These are phyloP conservation scores for Diachrysia chrysitis DNA, from an alignment of 2,888 invertebrate genomes.

Conservation along the genomic window DNA sequence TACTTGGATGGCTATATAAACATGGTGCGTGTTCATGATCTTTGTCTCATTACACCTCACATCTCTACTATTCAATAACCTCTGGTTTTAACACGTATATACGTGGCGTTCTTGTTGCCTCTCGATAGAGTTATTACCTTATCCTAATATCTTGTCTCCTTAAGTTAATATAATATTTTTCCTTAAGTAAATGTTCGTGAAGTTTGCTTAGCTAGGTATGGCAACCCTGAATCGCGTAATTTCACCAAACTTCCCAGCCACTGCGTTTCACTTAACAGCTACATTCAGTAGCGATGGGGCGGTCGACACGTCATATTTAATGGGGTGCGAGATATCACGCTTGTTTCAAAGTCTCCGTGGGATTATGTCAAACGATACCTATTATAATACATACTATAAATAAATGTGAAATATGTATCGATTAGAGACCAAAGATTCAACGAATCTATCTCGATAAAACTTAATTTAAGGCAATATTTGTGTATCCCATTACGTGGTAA, in stretches of 20 bases:
- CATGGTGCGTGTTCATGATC: too few species aligned
- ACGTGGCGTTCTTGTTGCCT: too few species aligned
- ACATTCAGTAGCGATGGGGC: slow-evolving; percentile 7
- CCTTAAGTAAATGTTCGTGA: background rate
- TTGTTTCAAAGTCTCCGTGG: slow-evolving; percentile 6
- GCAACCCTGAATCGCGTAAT: background rate
- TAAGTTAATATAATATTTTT: too few species aligned
- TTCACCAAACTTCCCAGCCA: slow-evolving; percentile 5
- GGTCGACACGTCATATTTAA: slow-evolving; percentile 21
- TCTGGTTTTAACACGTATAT: too few species aligned
- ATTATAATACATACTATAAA: background rate
- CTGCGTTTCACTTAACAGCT: slow-evolving; percentile 19
- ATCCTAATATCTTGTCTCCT: too few species aligned
- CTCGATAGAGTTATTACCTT: too few species aligned
- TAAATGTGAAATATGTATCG: background rate
- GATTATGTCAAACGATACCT: background rate
- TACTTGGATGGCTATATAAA: too few species aligned
- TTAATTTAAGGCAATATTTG: background rate
- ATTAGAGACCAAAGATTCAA: too few species aligned
- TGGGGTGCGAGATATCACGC: slow-evolving; percentile 26
- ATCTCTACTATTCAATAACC: too few species aligned
- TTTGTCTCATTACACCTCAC: too few species aligned
- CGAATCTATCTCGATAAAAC: background rate
- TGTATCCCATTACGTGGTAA: background rate
- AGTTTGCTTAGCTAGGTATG: background rate